phyloP scores from a whole-genome alignment of 2,797 vertebrate species.

The Adelosebastes latens region DNA sequence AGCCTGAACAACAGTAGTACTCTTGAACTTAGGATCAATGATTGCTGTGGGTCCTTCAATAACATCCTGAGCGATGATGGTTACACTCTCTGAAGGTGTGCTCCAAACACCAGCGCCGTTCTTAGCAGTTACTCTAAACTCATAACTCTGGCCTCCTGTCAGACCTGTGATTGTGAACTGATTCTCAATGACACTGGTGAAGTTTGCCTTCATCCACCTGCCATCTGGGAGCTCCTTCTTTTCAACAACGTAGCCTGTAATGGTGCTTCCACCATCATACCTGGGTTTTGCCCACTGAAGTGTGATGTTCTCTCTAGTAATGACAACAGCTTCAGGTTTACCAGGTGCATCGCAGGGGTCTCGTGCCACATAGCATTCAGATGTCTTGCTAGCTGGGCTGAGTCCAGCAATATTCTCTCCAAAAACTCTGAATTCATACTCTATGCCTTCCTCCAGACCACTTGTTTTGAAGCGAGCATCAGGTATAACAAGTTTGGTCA shows the following conservation, averaged over 20 bases:
- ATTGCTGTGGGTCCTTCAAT: constrained; percentile 88
- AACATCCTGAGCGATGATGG: constrained; percentile 90
- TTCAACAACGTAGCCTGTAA: constrained; percentile 92
- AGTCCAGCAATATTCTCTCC: constrained; percentile 93
- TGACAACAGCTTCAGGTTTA: constrained; percentile 89
- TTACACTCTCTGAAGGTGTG: constrained; percentile 88
- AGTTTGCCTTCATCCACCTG: constrained; percentile 96
- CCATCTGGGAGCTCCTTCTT: constrained; percentile 92
- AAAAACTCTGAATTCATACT: constrained; percentile 94
- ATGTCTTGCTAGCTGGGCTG: constrained; percentile 89
- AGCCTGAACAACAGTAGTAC: constrained; percentile 83
- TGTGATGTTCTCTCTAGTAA: constrained; percentile 90
- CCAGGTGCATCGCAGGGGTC: constrained; percentile 93
- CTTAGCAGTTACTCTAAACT: constrained; percentile 94
- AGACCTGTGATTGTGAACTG: constrained; percentile 90
- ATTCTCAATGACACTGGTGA: constrained; percentile 90
- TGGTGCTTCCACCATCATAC: constrained; percentile 92
- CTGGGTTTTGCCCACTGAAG: constrained; percentile 92
- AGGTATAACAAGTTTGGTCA: constrained; percentile 88
- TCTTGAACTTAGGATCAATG: constrained; percentile 93
- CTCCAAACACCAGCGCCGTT: constrained; percentile 93
- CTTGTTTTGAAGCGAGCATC: constrained; percentile 92
- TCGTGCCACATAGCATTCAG: constrained; percentile 89
- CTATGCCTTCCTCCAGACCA: constrained; percentile 91
- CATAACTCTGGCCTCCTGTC: constrained; percentile 90